A percentile compares a stretch with the other conserved stretches of the same genome.
Conservation (phyloP, 2,888 invertebrate species). For the Drosophila neonasuta region DNA sequence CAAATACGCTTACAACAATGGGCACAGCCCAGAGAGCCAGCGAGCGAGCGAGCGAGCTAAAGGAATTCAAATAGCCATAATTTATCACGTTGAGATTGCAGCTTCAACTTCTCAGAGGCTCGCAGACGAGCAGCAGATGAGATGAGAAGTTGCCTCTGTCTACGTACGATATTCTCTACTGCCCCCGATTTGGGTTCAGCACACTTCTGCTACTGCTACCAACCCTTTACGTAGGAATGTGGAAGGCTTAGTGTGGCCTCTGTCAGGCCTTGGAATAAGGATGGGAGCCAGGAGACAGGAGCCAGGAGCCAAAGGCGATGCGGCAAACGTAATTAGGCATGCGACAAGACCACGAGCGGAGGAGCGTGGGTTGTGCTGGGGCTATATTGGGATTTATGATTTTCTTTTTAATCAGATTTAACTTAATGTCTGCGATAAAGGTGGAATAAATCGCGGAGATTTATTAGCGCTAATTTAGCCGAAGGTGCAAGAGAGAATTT, state of each 20-base stretch:
- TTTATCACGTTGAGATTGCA: constrained; percentile 77
- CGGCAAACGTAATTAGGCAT: constrained; percentile 63
- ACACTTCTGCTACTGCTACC: background rate
- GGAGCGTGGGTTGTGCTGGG: constrained; percentile 2
- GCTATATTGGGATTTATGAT: constrained; percentile 70
- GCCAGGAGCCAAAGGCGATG: constrained; percentile 37
- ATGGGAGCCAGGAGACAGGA: constrained; percentile 8
- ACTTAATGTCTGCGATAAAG: constrained; percentile 71
- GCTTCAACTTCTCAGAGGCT: constrained; percentile 50
- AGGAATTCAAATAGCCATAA: constrained; percentile 76
- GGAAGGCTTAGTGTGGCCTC: constrained; percentile 49
- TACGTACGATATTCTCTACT: background rate
- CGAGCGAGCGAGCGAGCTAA: constrained; percentile 37
- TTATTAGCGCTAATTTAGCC: constrained; percentile 63
- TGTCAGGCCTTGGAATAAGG: constrained; percentile 8
- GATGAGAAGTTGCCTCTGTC: constrained; percentile 36
- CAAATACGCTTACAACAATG: constrained; percentile 18
- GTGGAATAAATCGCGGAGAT: constrained; percentile 67
- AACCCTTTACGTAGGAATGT: constrained; percentile 44
- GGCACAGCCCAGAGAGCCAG: constrained; percentile 14
- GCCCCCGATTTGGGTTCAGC: too few relatives aligned
- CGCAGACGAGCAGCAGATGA: constrained; percentile 54
- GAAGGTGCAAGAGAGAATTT: constrained; percentile 47
- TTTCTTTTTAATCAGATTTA: constrained; percentile 71
- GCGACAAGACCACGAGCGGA: constrained; percentile 54